phyloP scores from a whole-genome alignment of 2,888 invertebrate species.

The Laothoe populi region DNA sequence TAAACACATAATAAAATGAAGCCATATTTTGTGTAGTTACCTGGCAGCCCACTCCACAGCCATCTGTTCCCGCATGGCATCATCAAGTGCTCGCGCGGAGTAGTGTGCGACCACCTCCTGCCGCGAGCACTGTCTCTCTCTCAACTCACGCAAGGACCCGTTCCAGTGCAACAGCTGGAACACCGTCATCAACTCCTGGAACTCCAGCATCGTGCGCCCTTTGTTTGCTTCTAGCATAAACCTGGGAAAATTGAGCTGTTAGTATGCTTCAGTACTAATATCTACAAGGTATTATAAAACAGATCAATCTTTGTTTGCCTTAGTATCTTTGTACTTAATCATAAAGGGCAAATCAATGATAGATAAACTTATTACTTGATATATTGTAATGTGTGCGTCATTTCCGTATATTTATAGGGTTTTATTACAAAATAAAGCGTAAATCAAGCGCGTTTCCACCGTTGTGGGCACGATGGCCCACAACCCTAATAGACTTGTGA shows the following conservation, averaged over 20 bases:
- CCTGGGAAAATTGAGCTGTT: slow-evolving; percentile 62
- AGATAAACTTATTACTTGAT: too few species aligned
- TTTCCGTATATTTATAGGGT: too few species aligned
- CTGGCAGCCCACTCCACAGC: slow-evolving; percentile 97
- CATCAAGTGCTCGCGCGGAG: slow-evolving; percentile 95
- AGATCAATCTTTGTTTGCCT: too few species aligned
- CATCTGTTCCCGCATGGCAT: slow-evolving; percentile 98
- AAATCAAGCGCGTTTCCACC: too few species aligned
- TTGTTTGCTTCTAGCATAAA: slow-evolving; percentile 92
- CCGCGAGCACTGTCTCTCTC: slow-evolving; percentile 96
- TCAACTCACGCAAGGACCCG: slow-evolving; percentile 97
- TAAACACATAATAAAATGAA: not conserved
- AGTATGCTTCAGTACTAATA: not conserved
- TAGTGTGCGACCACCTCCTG: slow-evolving; percentile 96
- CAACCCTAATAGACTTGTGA: too few species aligned
- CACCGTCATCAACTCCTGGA: slow-evolving; percentile 98
- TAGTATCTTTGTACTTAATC: too few species aligned
- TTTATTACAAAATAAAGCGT: too few species aligned
- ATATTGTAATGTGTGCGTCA: too few species aligned
- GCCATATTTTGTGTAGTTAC: slow-evolving; percentile 16
- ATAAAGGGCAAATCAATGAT: too few species aligned
- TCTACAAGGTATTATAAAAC: too few species aligned
- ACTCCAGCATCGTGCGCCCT: slow-evolving; percentile 97
- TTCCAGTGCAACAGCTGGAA: slow-evolving; percentile 98
- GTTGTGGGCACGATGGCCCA: too few species aligned